Base-by-base conservation (phyloP, 2,888 invertebrate species). In the Melieria picta region DNA sequence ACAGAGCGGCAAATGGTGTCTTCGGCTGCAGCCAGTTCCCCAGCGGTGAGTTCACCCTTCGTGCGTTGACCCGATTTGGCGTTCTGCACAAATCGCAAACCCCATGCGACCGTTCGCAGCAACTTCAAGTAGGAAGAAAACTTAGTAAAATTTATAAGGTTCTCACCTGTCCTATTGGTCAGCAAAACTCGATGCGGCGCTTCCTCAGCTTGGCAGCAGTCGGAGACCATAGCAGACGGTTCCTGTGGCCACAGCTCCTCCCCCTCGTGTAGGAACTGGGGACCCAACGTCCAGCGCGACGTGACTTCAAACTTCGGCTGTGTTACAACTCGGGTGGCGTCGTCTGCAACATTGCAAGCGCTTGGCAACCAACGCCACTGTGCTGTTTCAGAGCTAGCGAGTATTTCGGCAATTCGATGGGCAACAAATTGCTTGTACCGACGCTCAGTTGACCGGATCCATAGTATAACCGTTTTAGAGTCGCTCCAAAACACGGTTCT, bases 351-450 rank as follows among this genome's bases (percentile, higher is more conserved):
- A 71, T 79, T 80, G 6, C 71, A 7, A 57, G 76, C 74, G 0
- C 76, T 74, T 10, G 79, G 74, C n/a, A 80, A 68, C 76, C 79
- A 79, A 30, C 72, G 72, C 77, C 81, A 80, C 52, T 79, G 71
- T 47, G 71, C 69, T 50, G 73, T 55, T 16, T 69, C 16, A 43
- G 72, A 71, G 30, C 64, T 62, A 30, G 74, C 73, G 42, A 70
- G 69, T 50, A 78, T 77, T 60, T 81, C 78, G 1, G 76, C 74
- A 57, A 81, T 68, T 62, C 68, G 42, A 43, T 60, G 68, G 13
- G 68, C 68, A 13, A 73, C 67, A 64, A 73, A 73, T 6, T 64
- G 64, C 11, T 71, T 74, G 48, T 71, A 73, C 46, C 10, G 57
- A 9, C 68, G 60, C 16, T 46, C 46, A 13, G 69, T 65, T 10